phyloP scores from a whole-genome alignment of 2,797 vertebrate genomes.

The Gobionotothen gibberifrons region DNA sequence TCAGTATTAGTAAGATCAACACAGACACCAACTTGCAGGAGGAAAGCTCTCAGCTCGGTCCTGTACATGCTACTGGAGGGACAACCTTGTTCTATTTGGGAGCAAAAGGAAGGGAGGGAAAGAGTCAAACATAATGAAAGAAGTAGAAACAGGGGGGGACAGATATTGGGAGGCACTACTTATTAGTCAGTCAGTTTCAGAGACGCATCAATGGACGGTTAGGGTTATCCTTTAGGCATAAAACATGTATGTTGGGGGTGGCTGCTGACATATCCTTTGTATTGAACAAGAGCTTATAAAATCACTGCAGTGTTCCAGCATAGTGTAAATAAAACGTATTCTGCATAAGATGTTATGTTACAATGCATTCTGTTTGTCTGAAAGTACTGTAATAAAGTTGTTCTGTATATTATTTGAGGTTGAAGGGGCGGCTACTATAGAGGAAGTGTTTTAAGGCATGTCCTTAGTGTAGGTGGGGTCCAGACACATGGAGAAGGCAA shows the following conservation, averaged over 20 bases:
- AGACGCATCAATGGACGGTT: constrained; percentile 54
- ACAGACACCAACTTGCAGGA: constrained; percentile 48
- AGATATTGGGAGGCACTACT: constrained; percentile 58
- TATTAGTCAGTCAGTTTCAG: constrained; percentile 16
- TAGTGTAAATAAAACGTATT: constrained; percentile 56
- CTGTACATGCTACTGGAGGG: constrained; percentile 59
- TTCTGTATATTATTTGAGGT: constrained; percentile 39
- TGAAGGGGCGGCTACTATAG: constrained; percentile 39
- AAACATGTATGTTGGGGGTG: constrained; percentile 39
- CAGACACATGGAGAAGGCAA: constrained; percentile 73
- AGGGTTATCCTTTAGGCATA: constrained; percentile 39
- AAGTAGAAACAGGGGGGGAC: not conserved
- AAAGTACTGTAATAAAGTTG: constrained; percentile 32
- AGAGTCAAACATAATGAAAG: not conserved
- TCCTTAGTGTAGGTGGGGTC: constrained; percentile 68
- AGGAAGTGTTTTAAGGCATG: constrained; percentile 78
- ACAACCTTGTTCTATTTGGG: constrained; percentile 31
- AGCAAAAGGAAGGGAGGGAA: constrained; percentile 5
- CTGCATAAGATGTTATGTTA: constrained; percentile 47
- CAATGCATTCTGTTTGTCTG: constrained; percentile 64
- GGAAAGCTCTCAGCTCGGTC: constrained; percentile 37
- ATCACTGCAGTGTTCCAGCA: constrained; percentile 55
- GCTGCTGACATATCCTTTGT: constrained; percentile 57
- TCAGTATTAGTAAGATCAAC: constrained; percentile 47
- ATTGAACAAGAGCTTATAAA: constrained; percentile 47